phyloP scores from a whole-genome alignment of 2,113 vertebrate genomes.

The Calyptommatus sinebrachiatus region DNA sequence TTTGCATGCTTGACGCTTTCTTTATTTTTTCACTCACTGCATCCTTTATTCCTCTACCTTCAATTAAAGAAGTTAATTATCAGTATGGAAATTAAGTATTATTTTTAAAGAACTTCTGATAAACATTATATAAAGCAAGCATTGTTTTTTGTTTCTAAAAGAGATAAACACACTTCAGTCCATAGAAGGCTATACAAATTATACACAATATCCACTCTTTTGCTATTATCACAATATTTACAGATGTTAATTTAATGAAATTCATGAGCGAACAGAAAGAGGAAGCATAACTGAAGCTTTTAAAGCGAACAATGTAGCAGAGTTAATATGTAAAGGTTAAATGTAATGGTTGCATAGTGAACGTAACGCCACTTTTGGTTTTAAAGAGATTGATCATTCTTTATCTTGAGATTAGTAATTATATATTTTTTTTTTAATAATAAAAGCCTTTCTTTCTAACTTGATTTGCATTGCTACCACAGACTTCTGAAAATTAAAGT shows the following conservation, averaged over 20 bases:
- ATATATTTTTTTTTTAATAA: constrained; percentile 5
- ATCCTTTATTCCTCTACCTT: neutral
- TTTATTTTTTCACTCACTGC: neutral
- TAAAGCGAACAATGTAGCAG: constrained; percentile 1
- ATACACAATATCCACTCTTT: neutral
- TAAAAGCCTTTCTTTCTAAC: neutral
- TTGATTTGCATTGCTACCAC: neutral
- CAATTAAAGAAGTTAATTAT: neutral
- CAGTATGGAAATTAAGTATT: neutral
- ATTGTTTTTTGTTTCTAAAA: neutral
- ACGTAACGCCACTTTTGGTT: neutral
- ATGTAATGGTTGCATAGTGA: constrained; percentile 27
- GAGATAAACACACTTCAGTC: neutral
- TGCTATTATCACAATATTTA: neutral
- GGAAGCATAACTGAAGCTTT: neutral
- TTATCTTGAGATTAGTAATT: constrained; percentile 30
- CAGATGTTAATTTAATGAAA: neutral
- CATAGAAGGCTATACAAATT: neutral
- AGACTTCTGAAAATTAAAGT: neutral
- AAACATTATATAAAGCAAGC: neutral
- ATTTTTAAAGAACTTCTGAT: neutral
- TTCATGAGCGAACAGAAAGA: constrained; percentile 17
- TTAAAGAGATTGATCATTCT: neutral
- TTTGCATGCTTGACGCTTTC: neutral
- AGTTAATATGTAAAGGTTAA: accelerated